Percentiles rank a stretch among this genome's conserved stretches.
Conservation (phyloP, 2,888 invertebrate species). For the Hirtodrosophila histrioides region DNA sequence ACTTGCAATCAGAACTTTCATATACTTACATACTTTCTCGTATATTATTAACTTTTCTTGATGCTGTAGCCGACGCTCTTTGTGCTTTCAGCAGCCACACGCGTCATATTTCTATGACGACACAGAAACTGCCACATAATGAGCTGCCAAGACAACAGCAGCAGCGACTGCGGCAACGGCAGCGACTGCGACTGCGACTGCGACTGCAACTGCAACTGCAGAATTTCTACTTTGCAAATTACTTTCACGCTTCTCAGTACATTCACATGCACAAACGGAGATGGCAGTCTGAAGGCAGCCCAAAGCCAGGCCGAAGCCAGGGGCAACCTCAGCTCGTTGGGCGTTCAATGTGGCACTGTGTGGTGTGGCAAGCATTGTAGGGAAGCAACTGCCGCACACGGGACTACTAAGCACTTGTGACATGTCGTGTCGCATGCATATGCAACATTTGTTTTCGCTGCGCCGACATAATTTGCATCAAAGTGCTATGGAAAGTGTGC, state of each 20-base stretch:
- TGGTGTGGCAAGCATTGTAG: not conserved
- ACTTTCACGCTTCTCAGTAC: conserved; percentile 60
- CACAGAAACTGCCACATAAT: conserved; percentile 58
- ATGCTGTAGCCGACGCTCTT: conserved; percentile 23
- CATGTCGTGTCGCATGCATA: conserved; percentile 70
- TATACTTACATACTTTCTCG: conserved; percentile 24
- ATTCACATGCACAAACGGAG: not conserved
- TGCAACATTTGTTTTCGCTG: conserved; percentile 78
- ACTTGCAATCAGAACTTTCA: conserved; percentile 12
- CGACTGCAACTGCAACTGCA: conserved; percentile 33
- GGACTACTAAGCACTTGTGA: conserved; percentile 75
- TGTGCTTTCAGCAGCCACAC: conserved; percentile 28
- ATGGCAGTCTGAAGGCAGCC: conserved; percentile 10
- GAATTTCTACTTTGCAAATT: conserved; percentile 74
- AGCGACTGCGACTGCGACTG: conserved; percentile 33
- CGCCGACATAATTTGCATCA: conserved; percentile 73
- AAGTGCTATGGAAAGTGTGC: conserved; percentile 69
- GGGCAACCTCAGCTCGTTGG: conserved; percentile 36
- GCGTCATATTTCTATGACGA: conserved; percentile 29
- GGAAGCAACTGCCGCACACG: conserved; percentile 60
- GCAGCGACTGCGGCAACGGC: conserved; percentile 24
- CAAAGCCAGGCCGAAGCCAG: conserved; percentile 1
- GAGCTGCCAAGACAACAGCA: conserved; percentile 64
- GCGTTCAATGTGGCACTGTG: conserved; percentile 43
- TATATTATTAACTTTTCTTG: conserved; percentile 46